Base-by-base conservation (phyloP, 2,113 vertebrate species). In the Mus spicilegus region DNA sequence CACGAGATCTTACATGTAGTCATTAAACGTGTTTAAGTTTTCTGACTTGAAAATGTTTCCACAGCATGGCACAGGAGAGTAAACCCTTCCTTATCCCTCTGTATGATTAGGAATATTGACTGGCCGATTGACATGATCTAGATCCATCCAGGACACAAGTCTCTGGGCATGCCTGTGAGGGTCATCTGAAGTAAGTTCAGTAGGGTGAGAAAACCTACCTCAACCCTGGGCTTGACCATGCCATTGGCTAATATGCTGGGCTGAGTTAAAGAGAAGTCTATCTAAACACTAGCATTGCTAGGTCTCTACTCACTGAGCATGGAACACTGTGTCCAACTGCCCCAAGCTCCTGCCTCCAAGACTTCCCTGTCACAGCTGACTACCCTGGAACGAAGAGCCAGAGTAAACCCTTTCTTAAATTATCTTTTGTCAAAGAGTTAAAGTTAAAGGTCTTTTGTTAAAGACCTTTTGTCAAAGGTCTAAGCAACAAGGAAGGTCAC, bases 1-100 rank as follows among this genome's bases (percentile, higher is more conserved):
- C 72, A n/a, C n/a, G 56, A 54, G 36, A 93, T 63, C 82, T 93
- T 94, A 65, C 20, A 91, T 85, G 93, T 89, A 96, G 58, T 93
- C 24, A 78, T 58, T 67, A 94, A 67, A 9, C 14, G 65, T 65
- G 70, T 69, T 91, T 73, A 58, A 51, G 30, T 82, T 72, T 86
- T 76, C 63, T 89, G 67, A 95, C 39, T 91, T 93, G 54, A 4
- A 81, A 96, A 87, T 93, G 89, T 73, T 91, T 91, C 39, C 42
- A 69, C 1, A 30, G 12, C 10, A 69, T 33, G 76, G 51, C 5
- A 95, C 28, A 73, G 39, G 19, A 76, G 90, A 92, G 92, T 10
- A 92, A 95, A 51, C n/a, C 13, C 46, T 92, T 9, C 61, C n/a
- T 80, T 95, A 67, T 20, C 80, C 16, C 6, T 76, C 58, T 77